Evolutionary conservation across 2,797 vertebrate genomes (phyloP).

Genomic region (Octomys mimax): DNA sequence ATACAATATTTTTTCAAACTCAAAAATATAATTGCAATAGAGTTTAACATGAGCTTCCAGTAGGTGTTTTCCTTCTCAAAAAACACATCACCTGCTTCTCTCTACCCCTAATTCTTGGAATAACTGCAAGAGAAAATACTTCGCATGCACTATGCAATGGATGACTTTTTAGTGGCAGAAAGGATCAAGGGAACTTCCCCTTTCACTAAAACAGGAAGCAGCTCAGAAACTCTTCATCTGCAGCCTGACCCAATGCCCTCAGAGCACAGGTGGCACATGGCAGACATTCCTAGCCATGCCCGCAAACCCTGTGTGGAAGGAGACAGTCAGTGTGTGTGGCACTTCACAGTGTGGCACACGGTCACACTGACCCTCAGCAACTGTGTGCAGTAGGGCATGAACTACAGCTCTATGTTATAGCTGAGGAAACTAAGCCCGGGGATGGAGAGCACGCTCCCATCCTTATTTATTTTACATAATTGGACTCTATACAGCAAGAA

Average conservation of each 20-base stretch:
- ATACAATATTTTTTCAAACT: neutral
- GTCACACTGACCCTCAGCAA: neutral
- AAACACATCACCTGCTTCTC: neutral
- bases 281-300: neutral
- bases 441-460: neutral
- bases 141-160: constrained; percentile 12
- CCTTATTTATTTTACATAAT: neutral
- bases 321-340: neutral
- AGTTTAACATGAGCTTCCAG: neutral
- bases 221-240: neutral
- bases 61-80: constrained; percentile 36
- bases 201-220: constrained; percentile 9
- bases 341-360: neutral
- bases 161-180: neutral
- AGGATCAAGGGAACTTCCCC: constrained; percentile 2
- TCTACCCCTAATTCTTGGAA: neutral
- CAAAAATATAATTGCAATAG: constrained; percentile 7
- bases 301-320: neutral
- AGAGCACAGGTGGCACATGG: neutral
- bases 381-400: neutral
- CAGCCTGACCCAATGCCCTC: neutral
- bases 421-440: neutral
- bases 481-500: constrained; percentile 1
- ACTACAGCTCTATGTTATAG: neutral
- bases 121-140: constrained; percentile 2